These are phyloP conservation scores for Cheilosia vulpina DNA, from an alignment of 2,888 invertebrate species.

Conservation along the genomic window DNA sequence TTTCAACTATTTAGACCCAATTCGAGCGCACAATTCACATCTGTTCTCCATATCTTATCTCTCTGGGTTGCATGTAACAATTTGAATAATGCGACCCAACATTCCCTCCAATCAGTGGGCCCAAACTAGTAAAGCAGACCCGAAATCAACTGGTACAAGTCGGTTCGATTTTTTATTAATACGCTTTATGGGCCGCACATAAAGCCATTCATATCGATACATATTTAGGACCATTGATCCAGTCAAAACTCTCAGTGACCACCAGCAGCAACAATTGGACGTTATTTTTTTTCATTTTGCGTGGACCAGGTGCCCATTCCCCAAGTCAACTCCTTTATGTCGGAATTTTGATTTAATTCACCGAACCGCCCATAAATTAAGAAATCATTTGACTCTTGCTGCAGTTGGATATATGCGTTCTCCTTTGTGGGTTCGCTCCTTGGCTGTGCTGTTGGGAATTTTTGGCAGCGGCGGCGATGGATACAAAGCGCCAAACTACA, in stretches of 20 bases:
- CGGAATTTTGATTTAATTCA: slow-evolving; percentile 69
- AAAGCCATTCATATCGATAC: slow-evolving; percentile 49
- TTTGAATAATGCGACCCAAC: slow-evolving; percentile 50
- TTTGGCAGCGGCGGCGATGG: slow-evolving; percentile 13
- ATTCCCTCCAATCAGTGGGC: slow-evolving; percentile 6
- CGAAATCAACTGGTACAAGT: slow-evolving; percentile 55
- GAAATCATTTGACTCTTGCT: slow-evolving; percentile 52
- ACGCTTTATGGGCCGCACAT: slow-evolving; percentile 19
- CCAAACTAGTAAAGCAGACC: slow-evolving; percentile 1
- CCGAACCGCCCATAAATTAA: slow-evolving; percentile 66
- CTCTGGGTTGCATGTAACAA: slow-evolving; percentile 34
- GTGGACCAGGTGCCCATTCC: slow-evolving; percentile 37
- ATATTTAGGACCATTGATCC: slow-evolving; percentile 44
- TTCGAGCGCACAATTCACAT: slow-evolving; percentile 48
- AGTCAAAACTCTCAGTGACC: not conserved
- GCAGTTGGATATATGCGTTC: slow-evolving; percentile 47
- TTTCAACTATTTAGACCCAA: slow-evolving; percentile 42
- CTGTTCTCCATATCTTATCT: slow-evolving; percentile 54
- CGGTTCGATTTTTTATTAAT: slow-evolving; percentile 49
- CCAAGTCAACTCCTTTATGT: slow-evolving; percentile 52
- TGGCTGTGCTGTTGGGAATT: slow-evolving; percentile 1
- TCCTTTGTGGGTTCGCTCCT: slow-evolving; percentile 7
- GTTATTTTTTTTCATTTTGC: not conserved
- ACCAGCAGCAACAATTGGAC: slow-evolving; percentile 44
- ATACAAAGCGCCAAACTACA: slow-evolving; percentile 51